Evolutionary conservation across 2,888 invertebrate species (phyloP).

Genomic region (Asteroscopus sphinx): DNA sequence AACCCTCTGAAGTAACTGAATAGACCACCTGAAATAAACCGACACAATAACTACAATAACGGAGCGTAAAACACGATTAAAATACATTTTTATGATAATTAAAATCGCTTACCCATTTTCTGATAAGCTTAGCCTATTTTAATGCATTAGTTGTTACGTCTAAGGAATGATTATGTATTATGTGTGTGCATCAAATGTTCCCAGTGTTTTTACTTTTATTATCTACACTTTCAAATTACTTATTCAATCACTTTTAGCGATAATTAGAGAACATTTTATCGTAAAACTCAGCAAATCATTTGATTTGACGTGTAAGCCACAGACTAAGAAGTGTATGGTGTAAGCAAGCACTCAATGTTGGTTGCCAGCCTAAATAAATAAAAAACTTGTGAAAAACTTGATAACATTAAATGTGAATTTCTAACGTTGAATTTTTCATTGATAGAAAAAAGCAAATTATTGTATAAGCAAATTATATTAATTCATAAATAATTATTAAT

Average conservation of each 20-base stretch:
- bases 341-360: conserved; percentile 70
- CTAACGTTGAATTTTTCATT: no score
- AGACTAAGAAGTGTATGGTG: no score
- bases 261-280: conserved; percentile 74
- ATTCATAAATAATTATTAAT: no score
- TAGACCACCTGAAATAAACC: conserved; percentile 94
- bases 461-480: no score
- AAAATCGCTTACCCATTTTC: conserved; percentile 83
- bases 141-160: conserved; percentile 79
- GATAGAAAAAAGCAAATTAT: no score
- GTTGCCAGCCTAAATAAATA: conserved; percentile 67
- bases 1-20: conserved; percentile 98
- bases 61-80: conserved; percentile 43
- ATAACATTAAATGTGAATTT: conserved; percentile 2
- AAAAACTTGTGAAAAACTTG: conserved; percentile 9
- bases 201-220: conserved; percentile 54
- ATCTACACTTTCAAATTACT: conserved; percentile 58
- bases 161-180: conserved; percentile 71
- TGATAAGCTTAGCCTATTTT: conserved; percentile 77
- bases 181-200: conserved; percentile 63
- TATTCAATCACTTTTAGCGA: conserved; percentile 61
- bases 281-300: conserved; percentile 67
- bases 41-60: conserved; percentile 34
- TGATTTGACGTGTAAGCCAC: no score
- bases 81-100: conserved; percentile 59